Base-by-base conservation (phyloP, 2,113 vertebrate genomes). In the Cichladusa arquata region DNA sequence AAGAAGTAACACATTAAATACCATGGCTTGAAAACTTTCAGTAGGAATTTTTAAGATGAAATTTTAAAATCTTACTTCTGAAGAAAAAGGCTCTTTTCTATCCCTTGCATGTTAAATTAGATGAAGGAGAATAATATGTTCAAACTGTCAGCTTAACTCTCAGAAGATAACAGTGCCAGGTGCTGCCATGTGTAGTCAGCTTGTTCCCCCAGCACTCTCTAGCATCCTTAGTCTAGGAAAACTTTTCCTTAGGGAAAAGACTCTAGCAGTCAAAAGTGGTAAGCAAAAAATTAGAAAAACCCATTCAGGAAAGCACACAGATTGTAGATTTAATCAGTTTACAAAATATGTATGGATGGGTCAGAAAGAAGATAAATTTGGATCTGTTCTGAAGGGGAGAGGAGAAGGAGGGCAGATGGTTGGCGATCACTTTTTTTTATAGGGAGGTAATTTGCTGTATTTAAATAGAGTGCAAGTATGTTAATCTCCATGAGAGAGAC, bases 61-160 rank as follows among this genome's bases (percentile, higher is more conserved):
- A 34, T 23, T 76, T 62, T 16, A 0, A 38, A 72, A 56, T 64
- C 34, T n/a, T 90, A 6, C 26, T 48, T 74, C 17, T 53, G 73
- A 70, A 71, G 51, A 40, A 56, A 87, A 62, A n/a, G 5, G 19
- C 28, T 64, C 13, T 76, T 45, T 74, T 82, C 20, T 64, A 67
- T 42, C 14, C 33, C 12, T 82, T 5, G 5, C 0, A 0, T 60
- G 26, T 64, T 60, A 51, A 64, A 45, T 64, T 51, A 50, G 16
- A 26, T 86, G 54, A 77, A 91, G 34, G 47, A 67, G 50, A 91
- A 48, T 2, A 15, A 7, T 48, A 54, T 61, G 17, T 73, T 81
- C 45, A 40, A 42, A 56, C 31, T 70, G 61, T 78, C 6, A 3
- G 22, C 57, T 88, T 25, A 48, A 5, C 51, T 77, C 17, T 56